Evolutionary conservation across 1,140 invertebrate species (phyloP).

Genomic region (Drosophila bipectinata): DNA sequence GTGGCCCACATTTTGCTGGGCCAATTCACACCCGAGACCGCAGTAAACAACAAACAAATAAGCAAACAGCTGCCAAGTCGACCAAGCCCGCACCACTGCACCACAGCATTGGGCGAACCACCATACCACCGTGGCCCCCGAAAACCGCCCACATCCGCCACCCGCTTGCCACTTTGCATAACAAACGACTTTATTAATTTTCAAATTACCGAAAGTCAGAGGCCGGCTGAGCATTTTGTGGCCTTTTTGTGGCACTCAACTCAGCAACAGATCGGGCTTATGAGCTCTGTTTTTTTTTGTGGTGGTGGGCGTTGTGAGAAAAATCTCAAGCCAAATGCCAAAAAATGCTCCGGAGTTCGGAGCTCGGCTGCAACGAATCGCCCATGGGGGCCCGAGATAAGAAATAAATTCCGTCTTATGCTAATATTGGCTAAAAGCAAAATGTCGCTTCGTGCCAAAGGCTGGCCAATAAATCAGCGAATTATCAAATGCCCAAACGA

Average conservation of each 20-base stretch:
- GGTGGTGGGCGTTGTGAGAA: conserved; percentile 74
- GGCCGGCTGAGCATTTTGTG: conserved; percentile 77
- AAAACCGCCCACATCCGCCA: conserved; percentile 47
- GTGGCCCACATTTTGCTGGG: conserved; percentile 50
- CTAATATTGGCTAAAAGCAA: conserved; percentile 79
- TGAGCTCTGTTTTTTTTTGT: conserved; percentile 16
- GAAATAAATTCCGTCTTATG: conserved; percentile 68
- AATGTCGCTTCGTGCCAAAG: conserved; percentile 73
- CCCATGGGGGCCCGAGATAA: conserved; percentile 44
- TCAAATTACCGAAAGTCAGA: conserved; percentile 82
- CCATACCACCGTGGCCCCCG: background rate
- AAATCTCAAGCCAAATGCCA: conserved; percentile 65
- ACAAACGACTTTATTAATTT: conserved; percentile 83
- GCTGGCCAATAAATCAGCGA: conserved; percentile 73
- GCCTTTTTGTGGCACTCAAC: conserved; percentile 75
- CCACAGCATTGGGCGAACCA: background rate
- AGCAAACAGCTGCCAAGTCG: conserved; percentile 48
- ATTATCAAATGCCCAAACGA: conserved; percentile 70
- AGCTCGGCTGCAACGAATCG: conserved; percentile 36
- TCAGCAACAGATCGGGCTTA: conserved; percentile 38
- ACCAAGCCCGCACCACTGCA: conserved; percentile 40
- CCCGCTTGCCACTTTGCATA: conserved; percentile 77
- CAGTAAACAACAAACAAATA: conserved; percentile 26
- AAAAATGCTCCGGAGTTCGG: conserved; percentile 19
- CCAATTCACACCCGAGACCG: conserved; percentile 49